phyloP scores from a whole-genome alignment of 2,888 invertebrate genomes.

The Alcis repandata region DNA sequence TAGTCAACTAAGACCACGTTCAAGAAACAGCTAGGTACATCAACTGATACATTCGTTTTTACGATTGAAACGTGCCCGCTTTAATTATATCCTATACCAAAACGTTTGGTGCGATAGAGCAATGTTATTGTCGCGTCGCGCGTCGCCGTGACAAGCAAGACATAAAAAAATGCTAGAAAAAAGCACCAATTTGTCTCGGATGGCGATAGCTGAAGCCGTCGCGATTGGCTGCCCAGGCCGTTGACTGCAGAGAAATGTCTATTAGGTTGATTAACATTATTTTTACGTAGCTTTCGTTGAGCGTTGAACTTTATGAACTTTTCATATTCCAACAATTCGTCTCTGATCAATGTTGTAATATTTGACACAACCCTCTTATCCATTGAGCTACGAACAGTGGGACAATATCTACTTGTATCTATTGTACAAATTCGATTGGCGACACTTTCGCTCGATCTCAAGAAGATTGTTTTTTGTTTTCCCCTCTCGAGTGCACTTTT shows the following conservation, averaged over 20 bases:
- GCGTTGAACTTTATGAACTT: neutral
- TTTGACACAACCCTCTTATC: slow-evolving; percentile 3
- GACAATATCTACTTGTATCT: slow-evolving; percentile 11
- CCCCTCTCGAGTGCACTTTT: slow-evolving; percentile 73
- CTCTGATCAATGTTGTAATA: neutral
- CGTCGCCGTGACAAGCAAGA: slow-evolving; percentile 59
- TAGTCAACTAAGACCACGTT: slow-evolving; percentile 14
- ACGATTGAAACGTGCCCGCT: slow-evolving; percentile 45
- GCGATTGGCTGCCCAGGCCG: slow-evolving; percentile 73
- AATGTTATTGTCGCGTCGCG: slow-evolving; percentile 50
- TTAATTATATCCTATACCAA: slow-evolving; percentile 48
- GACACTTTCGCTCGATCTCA: slow-evolving; percentile 38
- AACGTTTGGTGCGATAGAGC: slow-evolving; percentile 54
- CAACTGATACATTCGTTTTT: slow-evolving; percentile 43
- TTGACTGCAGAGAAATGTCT: slow-evolving; percentile 65
- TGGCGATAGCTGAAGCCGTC: slow-evolving; percentile 65
- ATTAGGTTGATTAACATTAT: slow-evolving; percentile 12
- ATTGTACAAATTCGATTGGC: slow-evolving; percentile 27
- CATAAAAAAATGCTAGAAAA: slow-evolving; percentile 49
- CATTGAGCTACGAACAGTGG: slow-evolving; percentile 12
- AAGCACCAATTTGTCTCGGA: slow-evolving; percentile 76
- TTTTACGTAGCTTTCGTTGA: neutral
- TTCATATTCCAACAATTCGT: neutral
- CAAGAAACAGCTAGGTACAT: slow-evolving; percentile 26
- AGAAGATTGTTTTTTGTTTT: slow-evolving; percentile 63